A percentile compares a stretch with the other conserved stretches of the same genome.
These are phyloP conservation scores for Misgurnus anguillicaudatus DNA, from an alignment of 2,113 vertebrate genomes.

Conservation along the genomic window DNA sequence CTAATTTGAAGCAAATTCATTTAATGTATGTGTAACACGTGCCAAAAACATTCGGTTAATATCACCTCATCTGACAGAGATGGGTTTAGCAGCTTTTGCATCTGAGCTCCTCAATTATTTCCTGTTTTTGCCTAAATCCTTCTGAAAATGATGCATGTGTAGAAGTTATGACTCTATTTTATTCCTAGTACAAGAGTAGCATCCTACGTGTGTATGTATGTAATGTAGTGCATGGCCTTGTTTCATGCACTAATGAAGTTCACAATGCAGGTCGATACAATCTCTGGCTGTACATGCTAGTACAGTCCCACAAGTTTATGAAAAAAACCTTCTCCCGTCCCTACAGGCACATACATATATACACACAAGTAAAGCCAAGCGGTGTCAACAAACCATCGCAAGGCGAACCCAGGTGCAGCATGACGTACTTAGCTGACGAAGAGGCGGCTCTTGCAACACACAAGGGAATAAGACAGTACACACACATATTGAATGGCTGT, in stretches of 20 bases:
- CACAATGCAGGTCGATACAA: slow-evolving; percentile 30
- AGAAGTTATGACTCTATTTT: too few relatives aligned
- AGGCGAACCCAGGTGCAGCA: slow-evolving; percentile 56
- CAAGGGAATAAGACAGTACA: slow-evolving; percentile 66
- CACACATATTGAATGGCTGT: slow-evolving; percentile 64
- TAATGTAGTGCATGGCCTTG: neutral
- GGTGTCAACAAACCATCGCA: slow-evolving; percentile 54
- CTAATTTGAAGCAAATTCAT: too few relatives aligned
- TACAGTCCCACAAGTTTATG: slow-evolving; percentile 32
- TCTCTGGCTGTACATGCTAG: slow-evolving; percentile 30
- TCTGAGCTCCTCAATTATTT: too few relatives aligned
- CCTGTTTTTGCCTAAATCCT: too few relatives aligned
- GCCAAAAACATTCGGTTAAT: too few relatives aligned
- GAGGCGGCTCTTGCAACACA: slow-evolving; percentile 66
- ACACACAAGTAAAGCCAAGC: slow-evolving; percentile 63
- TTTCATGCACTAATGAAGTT: slow-evolving; percentile 37
- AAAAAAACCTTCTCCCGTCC: slow-evolving; percentile 36
- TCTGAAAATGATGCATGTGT: too few relatives aligned
- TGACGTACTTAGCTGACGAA: slow-evolving; percentile 68
- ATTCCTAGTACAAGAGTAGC: too few relatives aligned
- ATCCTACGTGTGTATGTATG: neutral
- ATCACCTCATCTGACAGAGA: too few relatives aligned
- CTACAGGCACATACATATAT: slow-evolving; percentile 42
- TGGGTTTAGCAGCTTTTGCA: too few relatives aligned
- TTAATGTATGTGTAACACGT: too few relatives aligned